Base-by-base conservation (phyloP, 2,113 vertebrate genomes). In the Erpornis zantholeuca region DNA sequence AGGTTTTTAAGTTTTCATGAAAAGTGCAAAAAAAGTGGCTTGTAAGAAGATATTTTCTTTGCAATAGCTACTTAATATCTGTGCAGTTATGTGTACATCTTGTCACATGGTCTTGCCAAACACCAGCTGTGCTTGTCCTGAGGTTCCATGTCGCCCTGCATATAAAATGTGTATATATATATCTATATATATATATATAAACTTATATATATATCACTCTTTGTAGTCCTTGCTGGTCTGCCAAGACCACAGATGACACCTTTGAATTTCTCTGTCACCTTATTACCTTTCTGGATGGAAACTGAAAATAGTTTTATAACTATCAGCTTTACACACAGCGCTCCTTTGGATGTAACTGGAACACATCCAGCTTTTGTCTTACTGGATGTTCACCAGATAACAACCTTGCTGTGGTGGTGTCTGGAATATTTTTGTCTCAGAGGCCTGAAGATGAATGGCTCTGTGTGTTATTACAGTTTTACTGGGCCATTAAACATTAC, bases 401-500 rank as follows among this genome's bases (percentile, higher is more conserved):
- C 71, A 89, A 19, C 75, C 29, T 91, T 0, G 0, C 25, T 47
- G 38, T 65, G 35, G 54, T 54, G 85, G 27, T 1, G 6, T 40
- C 84, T 73, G 54, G 60, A 88, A 42, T 90, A 80, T 94, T 93
- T 96, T 77, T 90, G 22, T 85, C 78, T 77, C 75, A 85, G 54
- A 73, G 50, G 35, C 59, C 38, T 76, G 60, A 64, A 87, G 66
- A 80, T 91, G 36, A 85, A 88, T 85, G 75, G 45, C 31, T 88
- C 52, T 93, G 75, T 66, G 73, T 77, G 63, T 90, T 94, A 85
- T 93, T 94, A 77, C 33, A 87, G 38, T 29, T 92, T 95, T 92
- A 89, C 64, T 79, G 54, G 47, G 42, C 50, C 84, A 80, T 69
- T 90, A 80, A 94, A 27, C n/a, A 63, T 56, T 29, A 33, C 21